These are phyloP conservation scores for Yponomeuta sedellus DNA, from an alignment of 2,888 invertebrate genomes.

Conservation along the genomic window DNA sequence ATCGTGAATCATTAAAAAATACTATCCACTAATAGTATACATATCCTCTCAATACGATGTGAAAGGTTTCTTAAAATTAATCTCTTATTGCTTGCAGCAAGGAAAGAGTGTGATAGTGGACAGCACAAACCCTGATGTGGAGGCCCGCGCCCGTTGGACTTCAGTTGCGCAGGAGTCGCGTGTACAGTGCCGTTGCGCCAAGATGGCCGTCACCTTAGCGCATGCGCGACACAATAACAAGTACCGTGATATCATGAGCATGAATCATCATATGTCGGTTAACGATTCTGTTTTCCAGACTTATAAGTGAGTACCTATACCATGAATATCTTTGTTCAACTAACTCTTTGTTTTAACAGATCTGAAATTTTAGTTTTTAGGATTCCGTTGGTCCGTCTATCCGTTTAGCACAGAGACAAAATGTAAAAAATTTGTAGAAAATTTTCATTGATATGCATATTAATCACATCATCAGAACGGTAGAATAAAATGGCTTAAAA, in stretches of 20 bases:
- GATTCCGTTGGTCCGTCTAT: too few species aligned
- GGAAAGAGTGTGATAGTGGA: conserved; percentile 88
- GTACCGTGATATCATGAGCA: conserved; percentile 87
- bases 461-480: too few species aligned
- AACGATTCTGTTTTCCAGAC: conserved; percentile 89
- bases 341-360: not conserved
- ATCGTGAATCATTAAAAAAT: too few species aligned
- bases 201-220: conserved; percentile 81
- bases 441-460: too few species aligned
- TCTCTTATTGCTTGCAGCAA: conserved; percentile 35
- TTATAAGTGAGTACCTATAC: conserved; percentile 79
- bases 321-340: conserved; percentile 9
- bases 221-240: conserved; percentile 93
- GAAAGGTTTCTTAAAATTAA: too few species aligned
- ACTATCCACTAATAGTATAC: too few species aligned
- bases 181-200: conserved; percentile 86
- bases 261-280: conserved; percentile 84
- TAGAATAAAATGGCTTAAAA: too few species aligned
- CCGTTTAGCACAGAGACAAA: too few species aligned
- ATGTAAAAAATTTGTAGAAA: too few species aligned
- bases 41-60: too few species aligned
- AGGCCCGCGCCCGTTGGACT: conserved; percentile 85
- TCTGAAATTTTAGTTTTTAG: not conserved
- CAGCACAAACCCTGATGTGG: conserved; percentile 92
- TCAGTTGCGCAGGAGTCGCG: conserved; percentile 79